A percentile compares a stretch with the other conserved stretches of the same genome.
phyloP scores from a whole-genome alignment of 1,140 invertebrate species.

The Pogonus chalceus region DNA sequence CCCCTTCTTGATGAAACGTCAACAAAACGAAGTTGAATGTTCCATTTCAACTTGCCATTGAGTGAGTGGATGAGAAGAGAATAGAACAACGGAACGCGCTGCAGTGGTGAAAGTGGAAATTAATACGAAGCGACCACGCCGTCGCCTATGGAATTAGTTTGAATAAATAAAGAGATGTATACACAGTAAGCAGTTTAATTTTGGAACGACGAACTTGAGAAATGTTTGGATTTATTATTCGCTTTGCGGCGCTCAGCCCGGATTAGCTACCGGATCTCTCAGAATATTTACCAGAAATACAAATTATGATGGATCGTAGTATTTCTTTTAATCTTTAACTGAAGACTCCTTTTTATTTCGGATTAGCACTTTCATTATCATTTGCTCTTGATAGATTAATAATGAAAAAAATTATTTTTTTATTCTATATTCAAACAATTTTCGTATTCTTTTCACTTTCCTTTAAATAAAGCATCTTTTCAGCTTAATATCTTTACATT shows the following conservation, averaged over 20 bases:
- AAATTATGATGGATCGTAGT: background rate
- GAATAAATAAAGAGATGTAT: conserved; percentile 6
- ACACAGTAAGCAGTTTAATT: conserved; percentile 6
- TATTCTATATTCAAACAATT: too few relatives aligned
- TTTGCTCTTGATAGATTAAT: background rate
- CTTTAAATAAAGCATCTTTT: too few relatives aligned
- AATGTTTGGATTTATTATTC: conserved; percentile 5
- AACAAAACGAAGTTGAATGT: too few relatives aligned
- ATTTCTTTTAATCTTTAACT: background rate
- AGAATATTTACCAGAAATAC: background rate
- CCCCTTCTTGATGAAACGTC: too few relatives aligned
- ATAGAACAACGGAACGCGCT: background rate
- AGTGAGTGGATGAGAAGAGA: background rate
- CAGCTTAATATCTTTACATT: too few relatives aligned
- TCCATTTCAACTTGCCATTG: too few relatives aligned
- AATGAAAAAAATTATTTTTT: background rate
- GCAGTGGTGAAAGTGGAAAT: background rate
- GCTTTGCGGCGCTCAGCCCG: background rate
- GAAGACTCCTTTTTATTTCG: background rate
- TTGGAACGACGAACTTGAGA: conserved; percentile 1
- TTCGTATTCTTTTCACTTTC: too few relatives aligned
- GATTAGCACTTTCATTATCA: background rate
- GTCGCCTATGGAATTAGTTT: background rate
- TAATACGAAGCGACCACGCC: background rate
- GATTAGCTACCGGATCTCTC: background rate